phyloP scores from a whole-genome alignment of 2,113 vertebrate genomes.

The Sinocyclocheilus grahami region DNA sequence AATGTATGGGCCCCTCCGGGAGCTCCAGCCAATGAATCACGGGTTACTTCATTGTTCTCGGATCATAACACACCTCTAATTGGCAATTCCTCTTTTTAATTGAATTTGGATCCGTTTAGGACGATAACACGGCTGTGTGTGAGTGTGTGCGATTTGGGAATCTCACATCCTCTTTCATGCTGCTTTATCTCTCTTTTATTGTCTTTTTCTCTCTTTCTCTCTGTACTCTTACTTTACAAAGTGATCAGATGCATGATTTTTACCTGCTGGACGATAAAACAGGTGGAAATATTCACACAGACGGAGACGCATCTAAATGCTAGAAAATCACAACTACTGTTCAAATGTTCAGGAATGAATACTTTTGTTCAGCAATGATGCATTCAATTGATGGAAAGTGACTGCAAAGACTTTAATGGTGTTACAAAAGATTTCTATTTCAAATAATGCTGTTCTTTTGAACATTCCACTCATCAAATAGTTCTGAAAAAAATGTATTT shows the following conservation, averaged over 20 bases:
- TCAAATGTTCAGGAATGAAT: neutral
- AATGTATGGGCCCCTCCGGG: slow-evolving; percentile 57
- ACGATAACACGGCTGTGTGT: slow-evolving; percentile 62
- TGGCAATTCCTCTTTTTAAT: slow-evolving; percentile 83
- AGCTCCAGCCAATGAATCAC: slow-evolving; percentile 78
- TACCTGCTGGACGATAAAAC: neutral
- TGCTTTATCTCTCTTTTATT: neutral
- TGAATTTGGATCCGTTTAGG: slow-evolving; percentile 79
- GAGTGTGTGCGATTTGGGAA: neutral
- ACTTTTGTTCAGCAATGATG: neutral
- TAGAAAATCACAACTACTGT: neutral
- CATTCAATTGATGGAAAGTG: neutral
- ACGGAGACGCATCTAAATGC: neutral
- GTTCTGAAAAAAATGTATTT: too few species aligned
- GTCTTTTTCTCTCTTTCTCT: neutral
- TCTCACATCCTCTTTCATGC: neutral
- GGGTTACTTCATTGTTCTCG: slow-evolving; percentile 81
- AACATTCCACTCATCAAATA: too few species aligned
- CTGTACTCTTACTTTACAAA: neutral
- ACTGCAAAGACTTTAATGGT: too few species aligned
- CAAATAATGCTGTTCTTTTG: too few species aligned
- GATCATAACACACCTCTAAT: slow-evolving; percentile 81
- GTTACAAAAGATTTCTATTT: too few species aligned
- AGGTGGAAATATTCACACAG: neutral
- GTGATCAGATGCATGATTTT: neutral